phyloP scores from a whole-genome alignment of 1,140 invertebrate species.

The Latrodectus geometricus region DNA sequence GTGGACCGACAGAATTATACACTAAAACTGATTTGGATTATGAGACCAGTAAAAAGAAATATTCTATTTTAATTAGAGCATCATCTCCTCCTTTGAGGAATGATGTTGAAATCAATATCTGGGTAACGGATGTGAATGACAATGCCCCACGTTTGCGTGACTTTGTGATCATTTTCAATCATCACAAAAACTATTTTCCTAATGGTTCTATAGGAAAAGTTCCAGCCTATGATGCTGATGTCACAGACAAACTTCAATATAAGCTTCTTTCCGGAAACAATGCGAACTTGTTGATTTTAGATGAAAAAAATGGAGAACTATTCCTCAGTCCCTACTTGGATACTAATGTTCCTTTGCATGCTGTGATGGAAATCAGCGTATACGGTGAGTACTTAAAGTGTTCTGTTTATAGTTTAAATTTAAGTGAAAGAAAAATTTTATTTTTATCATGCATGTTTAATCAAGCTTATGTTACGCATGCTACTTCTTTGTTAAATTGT shows the following conservation, averaged over 20 bases:
- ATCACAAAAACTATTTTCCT: slow-evolving; percentile 92
- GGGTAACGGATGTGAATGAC: slow-evolving; percentile 92
- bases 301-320: slow-evolving; percentile 85
- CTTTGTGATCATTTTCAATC: slow-evolving; percentile 94
- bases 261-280: slow-evolving; percentile 91
- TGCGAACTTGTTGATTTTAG: slow-evolving; percentile 86
- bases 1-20: slow-evolving; percentile 82
- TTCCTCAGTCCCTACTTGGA: slow-evolving; percentile 90
- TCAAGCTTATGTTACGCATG: too few relatives aligned
- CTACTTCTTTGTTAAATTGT: too few relatives aligned
- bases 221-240: slow-evolving; percentile 93
- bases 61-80: slow-evolving; percentile 86
- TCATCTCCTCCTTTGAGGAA: slow-evolving; percentile 87
- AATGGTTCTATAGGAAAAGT: slow-evolving; percentile 87
- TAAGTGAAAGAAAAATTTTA: too few relatives aligned
- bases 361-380: slow-evolving; percentile 93
- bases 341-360: slow-evolving; percentile 93
- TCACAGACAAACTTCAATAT: slow-evolving; percentile 79
- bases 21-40: slow-evolving; percentile 92
- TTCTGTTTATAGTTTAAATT: too few relatives aligned
- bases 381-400: slow-evolving; percentile 70
- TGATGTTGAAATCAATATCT: slow-evolving; percentile 86
- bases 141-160: slow-evolving; percentile 89
- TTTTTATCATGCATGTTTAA: too few relatives aligned
- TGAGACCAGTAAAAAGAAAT: slow-evolving; percentile 88